phyloP scores from a whole-genome alignment of 2,113 vertebrate genomes.

The Cryptoleucopteryx plumbea region DNA sequence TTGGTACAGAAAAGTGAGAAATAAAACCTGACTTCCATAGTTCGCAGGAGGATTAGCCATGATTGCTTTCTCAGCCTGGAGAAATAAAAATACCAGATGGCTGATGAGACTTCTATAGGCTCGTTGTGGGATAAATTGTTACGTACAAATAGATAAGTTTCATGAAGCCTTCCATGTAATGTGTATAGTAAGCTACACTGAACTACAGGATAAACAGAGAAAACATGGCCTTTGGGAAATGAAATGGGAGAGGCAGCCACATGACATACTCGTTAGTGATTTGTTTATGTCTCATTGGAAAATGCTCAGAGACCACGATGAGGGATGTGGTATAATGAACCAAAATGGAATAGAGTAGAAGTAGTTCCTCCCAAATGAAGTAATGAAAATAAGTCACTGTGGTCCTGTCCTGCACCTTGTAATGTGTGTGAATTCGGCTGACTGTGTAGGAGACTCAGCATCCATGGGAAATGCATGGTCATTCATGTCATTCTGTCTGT shows the following conservation, averaged over 20 bases:
- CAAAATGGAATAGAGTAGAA: not conserved
- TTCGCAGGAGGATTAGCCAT: constrained; percentile 61
- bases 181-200: not conserved
- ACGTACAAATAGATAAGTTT: constrained; percentile 41
- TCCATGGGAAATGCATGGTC: not conserved
- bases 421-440: not conserved
- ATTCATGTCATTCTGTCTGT: not conserved
- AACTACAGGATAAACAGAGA: constrained; percentile 4
- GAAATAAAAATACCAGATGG: constrained; percentile 70
- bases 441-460: not conserved
- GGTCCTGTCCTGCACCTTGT: not conserved
- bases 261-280: constrained; percentile 36
- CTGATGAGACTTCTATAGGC: constrained; percentile 55
- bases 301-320: not conserved
- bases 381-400: not conserved
- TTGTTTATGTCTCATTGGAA: constrained; percentile 51
- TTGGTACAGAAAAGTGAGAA: constrained; percentile 51
- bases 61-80: constrained; percentile 68
- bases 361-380: constrained; percentile 39
- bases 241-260: constrained; percentile 38
- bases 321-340: not conserved
- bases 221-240: constrained; percentile 24
- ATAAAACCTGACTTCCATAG: constrained; percentile 62
- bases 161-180: constrained; percentile 18
- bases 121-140: constrained; percentile 37